These are phyloP conservation scores for Hemicordylus capensis DNA, from an alignment of 2,113 vertebrate species.

Conservation along the genomic window DNA sequence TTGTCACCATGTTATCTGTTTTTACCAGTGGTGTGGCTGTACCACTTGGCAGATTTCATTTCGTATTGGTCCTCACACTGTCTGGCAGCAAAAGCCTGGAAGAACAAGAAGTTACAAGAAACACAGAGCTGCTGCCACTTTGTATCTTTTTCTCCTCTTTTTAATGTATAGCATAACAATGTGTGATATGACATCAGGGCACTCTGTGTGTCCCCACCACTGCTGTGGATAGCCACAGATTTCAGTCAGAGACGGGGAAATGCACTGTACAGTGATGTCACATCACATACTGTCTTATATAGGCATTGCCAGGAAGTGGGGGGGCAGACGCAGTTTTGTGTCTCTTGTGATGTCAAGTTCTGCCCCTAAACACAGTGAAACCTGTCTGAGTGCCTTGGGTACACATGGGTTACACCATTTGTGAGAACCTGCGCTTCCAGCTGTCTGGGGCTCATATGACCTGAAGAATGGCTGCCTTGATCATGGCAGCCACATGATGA, in stretches of 20 bases:
- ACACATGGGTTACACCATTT: too few relatives aligned
- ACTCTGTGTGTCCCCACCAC: too few relatives aligned
- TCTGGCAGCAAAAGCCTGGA: background rate
- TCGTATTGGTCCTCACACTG: background rate
- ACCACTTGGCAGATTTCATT: background rate
- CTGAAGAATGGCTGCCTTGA: too few relatives aligned
- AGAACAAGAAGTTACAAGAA: background rate
- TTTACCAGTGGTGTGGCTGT: background rate
- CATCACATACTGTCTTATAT: background rate
- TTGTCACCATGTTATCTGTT: background rate
- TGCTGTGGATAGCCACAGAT: background rate
- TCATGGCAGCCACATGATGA: too few relatives aligned
- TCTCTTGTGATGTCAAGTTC: background rate
- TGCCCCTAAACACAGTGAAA: too few relatives aligned
- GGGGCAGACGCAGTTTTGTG: background rate
- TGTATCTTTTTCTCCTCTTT: background rate
- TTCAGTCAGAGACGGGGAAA: background rate
- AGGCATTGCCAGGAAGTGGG: background rate
- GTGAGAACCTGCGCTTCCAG: background rate
- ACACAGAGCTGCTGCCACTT: background rate
- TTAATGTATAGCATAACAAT: too few relatives aligned
- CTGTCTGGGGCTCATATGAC: too few relatives aligned
- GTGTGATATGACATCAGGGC: too few relatives aligned
- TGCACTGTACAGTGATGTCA: too few relatives aligned
- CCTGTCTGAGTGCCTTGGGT: too few relatives aligned